A percentile compares a stretch with the other conserved stretches of the same genome.
Evolutionary conservation across 2,888 invertebrate genomes (phyloP).

Genomic region (Drosophila quinaria): DNA sequence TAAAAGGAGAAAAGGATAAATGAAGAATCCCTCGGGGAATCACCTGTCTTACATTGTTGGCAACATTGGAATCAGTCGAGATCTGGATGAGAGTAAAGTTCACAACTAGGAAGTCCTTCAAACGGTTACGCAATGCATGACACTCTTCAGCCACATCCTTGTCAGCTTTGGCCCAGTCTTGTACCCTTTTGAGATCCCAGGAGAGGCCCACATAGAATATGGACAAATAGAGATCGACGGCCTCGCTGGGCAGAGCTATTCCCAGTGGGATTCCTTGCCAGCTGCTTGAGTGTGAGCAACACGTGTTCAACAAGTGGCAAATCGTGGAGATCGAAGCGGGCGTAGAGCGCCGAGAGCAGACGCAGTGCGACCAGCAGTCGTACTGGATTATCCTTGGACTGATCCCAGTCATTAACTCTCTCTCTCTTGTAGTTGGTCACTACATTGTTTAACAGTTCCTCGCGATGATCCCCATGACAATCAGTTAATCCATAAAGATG

Average conservation of each 20-base stretch:
- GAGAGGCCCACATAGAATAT: constrained; percentile 32
- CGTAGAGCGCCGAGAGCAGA: constrained; percentile 36
- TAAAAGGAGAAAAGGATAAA: background rate
- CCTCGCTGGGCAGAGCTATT: background rate
- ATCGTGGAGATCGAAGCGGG: constrained; percentile 41
- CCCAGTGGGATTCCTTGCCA: background rate
- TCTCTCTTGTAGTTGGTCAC: constrained; percentile 45
- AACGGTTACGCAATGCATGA: constrained; percentile 11
- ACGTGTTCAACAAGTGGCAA: constrained; percentile 27
- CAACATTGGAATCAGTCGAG: background rate
- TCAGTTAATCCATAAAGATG: constrained; percentile 5
- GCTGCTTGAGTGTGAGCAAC: constrained; percentile 17
- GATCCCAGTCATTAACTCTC: constrained; percentile 19
- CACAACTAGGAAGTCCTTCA: constrained; percentile 30
- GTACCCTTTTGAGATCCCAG: constrained; percentile 41
- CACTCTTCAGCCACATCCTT: constrained; percentile 6
- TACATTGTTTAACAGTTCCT: constrained; percentile 39
- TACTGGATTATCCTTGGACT: background rate
- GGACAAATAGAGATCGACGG: constrained; percentile 31
- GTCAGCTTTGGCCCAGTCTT: background rate
- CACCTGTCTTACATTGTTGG: constrained; percentile 31
- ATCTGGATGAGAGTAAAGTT: constrained; percentile 18
- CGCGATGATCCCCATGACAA: background rate
- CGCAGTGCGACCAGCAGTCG: constrained; percentile 33
- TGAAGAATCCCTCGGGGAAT: background rate